Evolutionary conservation across 92 coral and sea anemone species (phyloP), one percentile per base, ranked within the genome.

Genomic region (Zoanthus sociatus): DNA sequence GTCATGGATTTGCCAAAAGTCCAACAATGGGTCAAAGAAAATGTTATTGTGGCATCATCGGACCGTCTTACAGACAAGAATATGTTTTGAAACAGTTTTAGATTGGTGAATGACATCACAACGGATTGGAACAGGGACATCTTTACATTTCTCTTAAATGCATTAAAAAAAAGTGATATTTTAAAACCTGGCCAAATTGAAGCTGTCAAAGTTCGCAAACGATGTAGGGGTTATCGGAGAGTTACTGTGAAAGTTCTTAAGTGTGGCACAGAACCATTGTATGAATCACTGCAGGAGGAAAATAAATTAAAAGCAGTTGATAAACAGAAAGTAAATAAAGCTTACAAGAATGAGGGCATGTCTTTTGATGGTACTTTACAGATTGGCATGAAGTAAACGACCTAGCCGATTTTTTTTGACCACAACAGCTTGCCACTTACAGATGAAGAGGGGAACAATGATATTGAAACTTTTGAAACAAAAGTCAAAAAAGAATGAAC

Each of bases 1-100:
- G 32, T 13, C 58, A 75, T 75, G 78, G 78, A 48, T 75, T 75
- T 71, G 14, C 32, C 78, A 0, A 75, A n/a, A 75, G 78, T 75
- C 60, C 78, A 75, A 37, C 6, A 75, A 75, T 75, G 61, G 78
- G 78, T 75, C 50, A 60, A 75, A 18, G 56, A 75, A 32, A 1
- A 75, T 75, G 78, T 75, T 75, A 9, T 75, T 75, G 18, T 75
- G 60, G 33, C 78, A 75, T 47, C 78, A 17, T 33, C 61, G 58
- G 78, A 75, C 78, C 47, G 78, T 75, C 60, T 75, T 21, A 75
- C 78, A 1, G 78, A 75, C 42, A 75, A 75, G 61, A 55, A 21
- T 75, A 60, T 75, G 78, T 75, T 75, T 6, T 75, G 78, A 60
- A 21, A 75, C 5, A 55, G 21, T 60, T 75, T 46, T 75, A 26